Conservation (phyloP, 1,140 invertebrate species). For the Bombyx mori region DNA sequence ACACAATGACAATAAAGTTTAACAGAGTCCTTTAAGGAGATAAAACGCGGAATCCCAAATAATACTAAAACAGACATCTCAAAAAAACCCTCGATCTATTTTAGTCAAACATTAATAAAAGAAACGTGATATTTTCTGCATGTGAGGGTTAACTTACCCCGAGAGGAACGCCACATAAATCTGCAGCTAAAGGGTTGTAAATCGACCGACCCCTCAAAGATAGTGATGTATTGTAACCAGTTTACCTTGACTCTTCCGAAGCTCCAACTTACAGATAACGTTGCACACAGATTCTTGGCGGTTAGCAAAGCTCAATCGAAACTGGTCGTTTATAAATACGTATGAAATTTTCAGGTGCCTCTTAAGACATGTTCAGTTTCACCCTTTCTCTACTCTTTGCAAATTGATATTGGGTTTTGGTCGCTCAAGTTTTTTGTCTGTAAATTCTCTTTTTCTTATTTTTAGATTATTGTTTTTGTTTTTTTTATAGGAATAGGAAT, state of each 20-base stretch:
- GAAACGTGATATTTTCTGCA: conserved; percentile 59
- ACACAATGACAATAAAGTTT: too few relatives aligned
- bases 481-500: too few relatives aligned
- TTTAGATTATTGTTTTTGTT: too few relatives aligned
- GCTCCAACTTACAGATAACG: conserved; percentile 11
- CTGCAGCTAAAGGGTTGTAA: conserved; percentile 59
- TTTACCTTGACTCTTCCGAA: conserved; percentile 22
- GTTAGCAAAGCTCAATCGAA: conserved; percentile 14
- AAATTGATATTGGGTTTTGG: too few relatives aligned
- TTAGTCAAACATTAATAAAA: conserved; percentile 54
- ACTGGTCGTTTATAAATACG: conserved; percentile 42
- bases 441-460: too few relatives aligned
- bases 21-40: too few relatives aligned
- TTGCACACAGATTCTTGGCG: conserved; percentile 4
- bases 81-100: conserved; percentile 36
- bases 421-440: too few relatives aligned
- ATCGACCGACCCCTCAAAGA: conserved; percentile 36
- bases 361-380: conserved; percentile 37
- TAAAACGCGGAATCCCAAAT: too few relatives aligned
- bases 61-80: not conserved
- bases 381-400: conserved; percentile 22
- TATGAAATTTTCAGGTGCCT: conserved; percentile 55
- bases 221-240: conserved; percentile 35
- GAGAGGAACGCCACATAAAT: conserved; percentile 47
- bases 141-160: conserved; percentile 48